Conservation (phyloP, 2,888 invertebrate genomes). For the Phyto melanocephala region DNA sequence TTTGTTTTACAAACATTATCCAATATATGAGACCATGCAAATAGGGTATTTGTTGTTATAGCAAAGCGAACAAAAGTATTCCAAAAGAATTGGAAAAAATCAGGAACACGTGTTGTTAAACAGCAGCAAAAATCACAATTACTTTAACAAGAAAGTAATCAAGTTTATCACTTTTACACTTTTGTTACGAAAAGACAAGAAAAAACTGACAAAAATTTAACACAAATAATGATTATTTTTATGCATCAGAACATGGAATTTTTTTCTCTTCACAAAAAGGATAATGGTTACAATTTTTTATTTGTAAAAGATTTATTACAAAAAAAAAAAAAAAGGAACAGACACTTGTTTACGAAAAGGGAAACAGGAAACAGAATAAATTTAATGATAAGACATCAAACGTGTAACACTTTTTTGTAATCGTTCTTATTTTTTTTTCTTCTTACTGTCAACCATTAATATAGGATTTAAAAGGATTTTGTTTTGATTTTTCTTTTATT, state of each 20-base stretch:
- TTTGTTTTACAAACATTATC: constrained; percentile 74
- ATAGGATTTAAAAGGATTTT: neutral
- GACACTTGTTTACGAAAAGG: constrained; percentile 13
- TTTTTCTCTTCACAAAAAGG: neutral
- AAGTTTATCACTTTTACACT: neutral
- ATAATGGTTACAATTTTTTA: constrained; percentile 7
- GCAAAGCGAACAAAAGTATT: constrained; percentile 26
- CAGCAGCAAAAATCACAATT: constrained; percentile 11
- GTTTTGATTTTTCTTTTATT: neutral
- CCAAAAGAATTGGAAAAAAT: constrained; percentile 35
- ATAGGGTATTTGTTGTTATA: constrained; percentile 54
- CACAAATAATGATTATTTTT: neutral
- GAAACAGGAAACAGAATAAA: neutral
- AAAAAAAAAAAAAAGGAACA: too few species aligned
- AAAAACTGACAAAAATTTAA: neutral
- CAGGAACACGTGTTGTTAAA: constrained; percentile 14
- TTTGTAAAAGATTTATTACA: neutral
- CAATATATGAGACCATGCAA: constrained; percentile 71
- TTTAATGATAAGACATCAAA: neutral
- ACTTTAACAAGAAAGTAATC: neutral
- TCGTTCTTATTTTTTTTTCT: neutral
- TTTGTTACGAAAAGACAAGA: too few species aligned
- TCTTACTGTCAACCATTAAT: neutral
- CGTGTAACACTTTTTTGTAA: neutral
- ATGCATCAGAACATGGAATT: neutral